Percentiles rank a stretch among this genome's conserved stretches.
phyloP scores from a whole-genome alignment of 2,888 invertebrate genomes.

The Lasioglossum calceatum region DNA sequence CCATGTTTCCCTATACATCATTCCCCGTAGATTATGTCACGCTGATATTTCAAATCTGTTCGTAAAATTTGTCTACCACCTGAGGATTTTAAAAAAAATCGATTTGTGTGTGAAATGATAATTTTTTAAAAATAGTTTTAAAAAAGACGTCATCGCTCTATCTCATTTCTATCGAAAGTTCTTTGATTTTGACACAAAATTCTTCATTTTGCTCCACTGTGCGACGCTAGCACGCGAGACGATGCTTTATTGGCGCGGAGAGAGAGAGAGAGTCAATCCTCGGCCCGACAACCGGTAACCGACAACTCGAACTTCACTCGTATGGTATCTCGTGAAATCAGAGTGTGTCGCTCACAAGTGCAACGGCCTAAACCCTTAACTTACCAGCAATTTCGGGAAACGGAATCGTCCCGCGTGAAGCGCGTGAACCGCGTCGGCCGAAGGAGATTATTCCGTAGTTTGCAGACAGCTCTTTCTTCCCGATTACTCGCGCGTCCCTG shows the following conservation, averaged over 20 bases:
- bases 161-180: too few species aligned
- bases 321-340: conserved; percentile 74
- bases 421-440: background rate
- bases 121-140: too few species aligned
- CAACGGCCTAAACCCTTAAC: conserved; percentile 72
- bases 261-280: background rate
- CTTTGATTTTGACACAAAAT: too few species aligned
- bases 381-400: conserved; percentile 71
- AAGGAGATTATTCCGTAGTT: background rate
- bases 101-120: too few species aligned
- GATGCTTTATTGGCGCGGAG: conserved; percentile 30
- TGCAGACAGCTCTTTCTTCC: background rate
- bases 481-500: too few species aligned
- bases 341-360: conserved; percentile 69
- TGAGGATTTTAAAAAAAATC: too few species aligned
- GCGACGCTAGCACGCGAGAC: conserved; percentile 17
- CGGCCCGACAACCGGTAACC: background rate
- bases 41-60: too few species aligned
- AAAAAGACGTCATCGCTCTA: too few species aligned
- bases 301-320: conserved; percentile 67
- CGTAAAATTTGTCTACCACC: too few species aligned
- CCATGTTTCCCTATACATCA: too few species aligned
- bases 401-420: conserved; percentile 32
- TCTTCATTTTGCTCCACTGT: too few species aligned
- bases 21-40: too few species aligned